These are phyloP conservation scores for Calliphora vomitoria DNA, from an alignment of 2,888 invertebrate species.

Conservation along the genomic window DNA sequence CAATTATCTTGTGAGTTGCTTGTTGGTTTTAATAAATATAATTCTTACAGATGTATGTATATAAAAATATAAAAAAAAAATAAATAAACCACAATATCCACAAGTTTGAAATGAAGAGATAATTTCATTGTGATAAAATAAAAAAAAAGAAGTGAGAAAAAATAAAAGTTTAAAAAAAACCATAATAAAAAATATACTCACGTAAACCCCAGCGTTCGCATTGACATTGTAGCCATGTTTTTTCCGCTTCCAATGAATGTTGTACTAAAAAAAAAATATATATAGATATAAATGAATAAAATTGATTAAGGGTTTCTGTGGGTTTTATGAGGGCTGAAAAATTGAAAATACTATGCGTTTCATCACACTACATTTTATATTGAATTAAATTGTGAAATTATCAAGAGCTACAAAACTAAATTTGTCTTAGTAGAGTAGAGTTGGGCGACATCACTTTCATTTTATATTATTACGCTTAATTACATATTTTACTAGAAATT, in stretches of 20 bases:
- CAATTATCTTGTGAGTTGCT: conserved; percentile 43
- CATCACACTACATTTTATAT: too few species aligned
- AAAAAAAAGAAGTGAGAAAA: conserved; percentile 37
- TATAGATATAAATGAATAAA: conserved; percentile 5
- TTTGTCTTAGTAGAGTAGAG: too few species aligned
- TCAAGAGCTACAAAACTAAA: too few species aligned
- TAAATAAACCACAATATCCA: conserved; percentile 61
- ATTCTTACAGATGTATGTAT: conserved; percentile 29
- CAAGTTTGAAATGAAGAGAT: conserved; percentile 47
- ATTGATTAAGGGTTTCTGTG: conserved; percentile 10
- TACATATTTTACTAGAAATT: too few species aligned
- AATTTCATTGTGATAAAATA: conserved; percentile 46
- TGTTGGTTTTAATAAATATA: conserved; percentile 18
- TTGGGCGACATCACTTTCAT: too few species aligned
- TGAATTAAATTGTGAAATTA: too few species aligned
- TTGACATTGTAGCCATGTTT: conserved; percentile 95
- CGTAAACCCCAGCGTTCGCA: conserved; percentile 92
- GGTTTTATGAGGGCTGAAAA: too few species aligned
- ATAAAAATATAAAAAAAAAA: conserved; percentile 15
- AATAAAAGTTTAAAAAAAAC: conserved; percentile 28
- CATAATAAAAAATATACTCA: conserved; percentile 78
- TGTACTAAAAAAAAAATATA: conserved; percentile 87
- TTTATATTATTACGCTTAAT: too few species aligned
- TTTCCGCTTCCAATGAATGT: conserved; percentile 94
- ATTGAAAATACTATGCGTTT: too few species aligned